These are phyloP conservation scores for Branchellion lobata DNA, from an alignment of 2,888 invertebrate species.

Conservation along the genomic window DNA sequence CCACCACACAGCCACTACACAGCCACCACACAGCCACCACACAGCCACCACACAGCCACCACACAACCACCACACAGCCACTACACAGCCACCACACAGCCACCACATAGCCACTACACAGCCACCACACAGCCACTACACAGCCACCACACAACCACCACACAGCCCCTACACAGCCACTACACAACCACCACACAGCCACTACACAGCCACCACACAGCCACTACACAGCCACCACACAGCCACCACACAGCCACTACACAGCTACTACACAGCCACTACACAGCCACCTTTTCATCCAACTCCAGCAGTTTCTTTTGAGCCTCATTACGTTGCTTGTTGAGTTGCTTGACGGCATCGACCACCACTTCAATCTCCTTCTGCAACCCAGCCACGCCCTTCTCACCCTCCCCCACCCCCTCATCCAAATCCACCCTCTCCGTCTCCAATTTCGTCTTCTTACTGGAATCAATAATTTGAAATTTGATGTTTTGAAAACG, in stretches of 20 bases:
- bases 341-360: constrained; percentile 87
- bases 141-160: too few species aligned
- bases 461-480: constrained; percentile 66
- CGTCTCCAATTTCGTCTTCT: constrained; percentile 79
- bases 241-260: not conserved
- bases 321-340: constrained; percentile 79
- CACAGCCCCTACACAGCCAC: too few species aligned
- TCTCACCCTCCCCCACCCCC: constrained; percentile 82
- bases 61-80: too few species aligned
- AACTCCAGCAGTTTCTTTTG: constrained; percentile 91
- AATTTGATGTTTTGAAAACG: not conserved
- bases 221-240: too few species aligned
- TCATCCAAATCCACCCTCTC: constrained; percentile 87
- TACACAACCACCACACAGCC: too few species aligned
- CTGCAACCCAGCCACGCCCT: constrained; percentile 86
- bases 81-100: too few species aligned
- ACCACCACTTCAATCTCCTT: constrained; percentile 90
- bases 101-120: too few species aligned
- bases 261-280: not conserved
- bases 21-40: too few species aligned
- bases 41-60: too few species aligned
- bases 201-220: too few species aligned
- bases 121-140: too few species aligned
- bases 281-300: constrained; percentile 76
- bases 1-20: too few species aligned